Evolutionary conservation across 2,888 invertebrate species (phyloP).

Genomic region (Drosophila bunnanda): DNA sequence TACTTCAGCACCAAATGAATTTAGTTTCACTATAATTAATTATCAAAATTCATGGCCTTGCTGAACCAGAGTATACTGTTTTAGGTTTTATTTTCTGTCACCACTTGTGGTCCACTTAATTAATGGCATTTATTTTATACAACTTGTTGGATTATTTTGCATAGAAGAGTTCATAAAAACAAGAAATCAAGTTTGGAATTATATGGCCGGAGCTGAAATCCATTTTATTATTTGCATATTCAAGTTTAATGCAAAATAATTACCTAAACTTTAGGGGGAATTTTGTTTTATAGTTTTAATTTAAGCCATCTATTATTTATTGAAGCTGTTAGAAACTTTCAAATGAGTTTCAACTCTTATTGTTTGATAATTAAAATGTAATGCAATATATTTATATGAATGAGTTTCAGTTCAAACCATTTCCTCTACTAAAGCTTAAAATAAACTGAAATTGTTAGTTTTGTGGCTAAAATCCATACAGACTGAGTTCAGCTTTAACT

Average conservation of each 20-base stretch:
- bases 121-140: background rate
- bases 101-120: slow-evolving; percentile 3
- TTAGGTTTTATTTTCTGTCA: background rate
- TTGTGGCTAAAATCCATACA: background rate
- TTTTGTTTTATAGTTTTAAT: background rate
- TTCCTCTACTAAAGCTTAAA: background rate
- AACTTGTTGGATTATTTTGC: background rate
- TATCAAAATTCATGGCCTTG: background rate
- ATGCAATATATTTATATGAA: background rate
- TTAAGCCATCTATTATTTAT: background rate
- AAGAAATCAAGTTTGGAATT: background rate
- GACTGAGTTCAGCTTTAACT: background rate
- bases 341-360: too few species aligned
- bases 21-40: background rate
- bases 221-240: background rate
- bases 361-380: background rate
- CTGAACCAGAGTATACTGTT: background rate
- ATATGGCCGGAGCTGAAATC: too few species aligned
- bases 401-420: background rate
- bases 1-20: background rate
- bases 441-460: background rate
- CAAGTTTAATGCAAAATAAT: background rate
- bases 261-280: too few species aligned
- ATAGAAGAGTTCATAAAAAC: background rate
- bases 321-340: too few species aligned